Conservation (phyloP, 2,888 invertebrate species). For the Watsonalla cultraria region DNA sequence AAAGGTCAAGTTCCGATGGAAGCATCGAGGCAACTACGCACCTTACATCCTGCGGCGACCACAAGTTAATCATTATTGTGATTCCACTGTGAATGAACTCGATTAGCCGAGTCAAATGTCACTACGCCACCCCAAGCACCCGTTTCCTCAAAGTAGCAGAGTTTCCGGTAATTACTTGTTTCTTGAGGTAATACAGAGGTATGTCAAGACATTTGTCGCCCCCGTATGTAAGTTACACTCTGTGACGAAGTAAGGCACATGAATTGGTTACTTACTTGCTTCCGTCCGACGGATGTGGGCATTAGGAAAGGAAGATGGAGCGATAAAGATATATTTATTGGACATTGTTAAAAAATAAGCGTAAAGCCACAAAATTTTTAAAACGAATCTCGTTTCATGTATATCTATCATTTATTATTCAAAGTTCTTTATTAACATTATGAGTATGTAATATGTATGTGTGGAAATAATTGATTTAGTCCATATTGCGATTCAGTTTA, state of each 20-base stretch:
- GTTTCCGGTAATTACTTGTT: slow-evolving; percentile 74
- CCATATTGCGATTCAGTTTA: neutral
- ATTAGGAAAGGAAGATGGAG: slow-evolving; percentile 31
- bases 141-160: slow-evolving; percentile 57
- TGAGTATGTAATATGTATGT: too few relatives aligned
- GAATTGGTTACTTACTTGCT: slow-evolving; percentile 50
- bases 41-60: slow-evolving; percentile 64
- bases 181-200: slow-evolving; percentile 58
- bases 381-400: too few relatives aligned
- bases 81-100: slow-evolving; percentile 59
- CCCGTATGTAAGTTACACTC: slow-evolving; percentile 53
- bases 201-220: slow-evolving; percentile 54
- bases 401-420: too few relatives aligned
- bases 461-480: neutral
- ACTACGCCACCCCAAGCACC: slow-evolving; percentile 61
- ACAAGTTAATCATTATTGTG: slow-evolving; percentile 62
- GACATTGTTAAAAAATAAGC: neutral
- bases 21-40: slow-evolving; percentile 18
- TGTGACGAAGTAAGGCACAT: slow-evolving; percentile 64
- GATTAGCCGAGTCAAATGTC: slow-evolving; percentile 75
- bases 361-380: too few relatives aligned
- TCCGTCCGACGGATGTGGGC: slow-evolving; percentile 71
- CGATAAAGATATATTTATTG: slow-evolving; percentile 28
- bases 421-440: too few relatives aligned
- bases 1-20: slow-evolving; percentile 35